Conservation (phyloP, 2,797 vertebrate species). For the Rhabdomys pumilio region DNA sequence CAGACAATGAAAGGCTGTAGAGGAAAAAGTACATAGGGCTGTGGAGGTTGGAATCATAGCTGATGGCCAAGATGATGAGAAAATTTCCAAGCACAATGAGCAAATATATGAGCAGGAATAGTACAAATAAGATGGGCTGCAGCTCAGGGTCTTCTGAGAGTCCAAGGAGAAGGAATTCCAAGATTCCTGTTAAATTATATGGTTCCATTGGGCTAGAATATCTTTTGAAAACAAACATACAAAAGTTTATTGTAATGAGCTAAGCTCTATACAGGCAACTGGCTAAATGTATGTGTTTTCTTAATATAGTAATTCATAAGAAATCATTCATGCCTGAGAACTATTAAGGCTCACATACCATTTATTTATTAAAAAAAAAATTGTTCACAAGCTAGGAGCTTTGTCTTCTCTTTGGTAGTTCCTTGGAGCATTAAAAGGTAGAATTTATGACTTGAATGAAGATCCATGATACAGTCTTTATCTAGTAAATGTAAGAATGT, state of each 20-base stretch:
- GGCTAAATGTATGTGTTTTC: not conserved
- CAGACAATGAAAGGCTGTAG: too few relatives aligned
- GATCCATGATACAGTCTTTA: not conserved
- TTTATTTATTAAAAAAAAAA: not conserved
- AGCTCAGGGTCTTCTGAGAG: constrained; percentile 26
- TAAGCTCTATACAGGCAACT: not conserved
- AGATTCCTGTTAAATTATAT: not conserved
- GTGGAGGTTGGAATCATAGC: too few relatives aligned
- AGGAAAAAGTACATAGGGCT: too few relatives aligned
- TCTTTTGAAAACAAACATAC: not conserved
- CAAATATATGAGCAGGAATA: not conserved
- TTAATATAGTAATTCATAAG: not conserved
- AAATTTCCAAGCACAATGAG: not conserved
- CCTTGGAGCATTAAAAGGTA: not conserved
- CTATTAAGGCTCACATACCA: not conserved
- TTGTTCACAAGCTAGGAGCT: not conserved
- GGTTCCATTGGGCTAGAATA: not conserved
- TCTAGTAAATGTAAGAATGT: not conserved
- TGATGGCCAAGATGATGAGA: not conserved
- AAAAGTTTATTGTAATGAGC: not conserved
- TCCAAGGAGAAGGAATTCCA: constrained; percentile 20
- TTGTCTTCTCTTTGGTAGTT: not conserved
- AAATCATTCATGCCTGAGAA: not conserved
- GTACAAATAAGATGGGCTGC: not conserved
- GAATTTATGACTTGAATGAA: not conserved